phyloP scores from a whole-genome alignment of 2,797 vertebrate genomes.

The Lerista edwardsae region DNA sequence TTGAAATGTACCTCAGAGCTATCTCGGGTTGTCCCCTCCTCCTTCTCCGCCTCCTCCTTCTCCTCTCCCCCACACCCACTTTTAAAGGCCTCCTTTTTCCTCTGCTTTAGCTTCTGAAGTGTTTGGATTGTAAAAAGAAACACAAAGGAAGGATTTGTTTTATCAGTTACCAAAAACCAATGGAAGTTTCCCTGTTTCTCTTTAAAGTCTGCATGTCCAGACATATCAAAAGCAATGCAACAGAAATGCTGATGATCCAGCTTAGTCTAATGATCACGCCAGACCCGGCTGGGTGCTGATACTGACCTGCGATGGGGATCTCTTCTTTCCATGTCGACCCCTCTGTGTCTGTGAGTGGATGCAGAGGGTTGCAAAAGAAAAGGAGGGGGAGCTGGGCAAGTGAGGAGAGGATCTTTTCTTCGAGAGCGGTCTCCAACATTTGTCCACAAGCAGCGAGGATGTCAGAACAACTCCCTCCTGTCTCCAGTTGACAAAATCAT shows the following conservation, averaged over 20 bases:
- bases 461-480: not conserved
- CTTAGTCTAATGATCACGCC: not conserved
- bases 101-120: conserved; percentile 34
- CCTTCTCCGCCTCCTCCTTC: conserved; percentile 40
- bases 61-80: conserved; percentile 18
- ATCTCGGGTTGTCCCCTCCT: conserved; percentile 74
- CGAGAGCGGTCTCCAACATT: too few species aligned
- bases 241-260: not conserved
- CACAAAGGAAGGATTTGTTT: not conserved
- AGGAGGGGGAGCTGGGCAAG: too few species aligned
- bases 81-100: conserved; percentile 46
- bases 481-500: not conserved
- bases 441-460: not conserved
- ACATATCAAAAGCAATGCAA: not conserved
- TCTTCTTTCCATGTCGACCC: not conserved
- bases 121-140: not conserved
- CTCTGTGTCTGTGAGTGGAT: not conserved
- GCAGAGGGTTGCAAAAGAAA: not conserved
- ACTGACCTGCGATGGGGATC: fast-evolving
- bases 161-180: not conserved
- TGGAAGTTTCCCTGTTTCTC: fast-evolving
- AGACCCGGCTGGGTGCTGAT: not conserved
- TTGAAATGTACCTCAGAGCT: conserved; percentile 88
- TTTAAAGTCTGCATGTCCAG: not conserved
- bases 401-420: not conserved